Percentiles rank a stretch among this genome's conserved stretches.
Conservation (phyloP, 2,888 invertebrate genomes). For the Morpho helenor region DNA sequence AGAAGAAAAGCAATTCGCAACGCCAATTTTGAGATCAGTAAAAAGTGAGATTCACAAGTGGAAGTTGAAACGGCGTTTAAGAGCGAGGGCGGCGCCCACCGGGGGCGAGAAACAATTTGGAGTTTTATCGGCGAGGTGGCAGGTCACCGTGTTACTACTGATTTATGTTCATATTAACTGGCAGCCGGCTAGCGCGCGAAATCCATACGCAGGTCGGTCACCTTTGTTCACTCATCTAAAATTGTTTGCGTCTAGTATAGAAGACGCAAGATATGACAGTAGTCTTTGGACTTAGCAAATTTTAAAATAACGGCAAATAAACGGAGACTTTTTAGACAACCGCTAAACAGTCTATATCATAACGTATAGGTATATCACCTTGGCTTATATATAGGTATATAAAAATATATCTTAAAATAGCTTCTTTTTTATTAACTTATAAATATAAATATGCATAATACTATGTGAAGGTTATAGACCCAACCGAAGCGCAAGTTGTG, state of each 20-base stretch:
- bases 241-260: too few relatives aligned
- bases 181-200: constrained; percentile 59
- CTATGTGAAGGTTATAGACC: too few relatives aligned
- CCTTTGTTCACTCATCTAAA: constrained; percentile 1
- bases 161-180: constrained; percentile 72
- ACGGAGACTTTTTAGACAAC: background rate
- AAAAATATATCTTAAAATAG: too few relatives aligned
- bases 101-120: constrained; percentile 78
- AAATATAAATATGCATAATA: too few relatives aligned
- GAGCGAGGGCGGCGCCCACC: constrained; percentile 76
- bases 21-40: constrained; percentile 75
- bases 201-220: constrained; percentile 47
- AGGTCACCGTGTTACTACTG: constrained; percentile 63
- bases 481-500: too few relatives aligned
- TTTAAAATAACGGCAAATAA: background rate
- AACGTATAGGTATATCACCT: too few relatives aligned
- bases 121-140: constrained; percentile 68
- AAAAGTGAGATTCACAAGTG: constrained; percentile 79
- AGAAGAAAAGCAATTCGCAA: constrained; percentile 70
- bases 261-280: too few relatives aligned
- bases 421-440: too few relatives aligned
- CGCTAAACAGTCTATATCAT: too few relatives aligned
- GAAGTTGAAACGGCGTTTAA: constrained; percentile 78
- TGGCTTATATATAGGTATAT: too few relatives aligned
- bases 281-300: background rate